These are phyloP conservation scores for Diorhabda carinulata DNA, from an alignment of 1,140 invertebrate genomes.

Conservation along the genomic window DNA sequence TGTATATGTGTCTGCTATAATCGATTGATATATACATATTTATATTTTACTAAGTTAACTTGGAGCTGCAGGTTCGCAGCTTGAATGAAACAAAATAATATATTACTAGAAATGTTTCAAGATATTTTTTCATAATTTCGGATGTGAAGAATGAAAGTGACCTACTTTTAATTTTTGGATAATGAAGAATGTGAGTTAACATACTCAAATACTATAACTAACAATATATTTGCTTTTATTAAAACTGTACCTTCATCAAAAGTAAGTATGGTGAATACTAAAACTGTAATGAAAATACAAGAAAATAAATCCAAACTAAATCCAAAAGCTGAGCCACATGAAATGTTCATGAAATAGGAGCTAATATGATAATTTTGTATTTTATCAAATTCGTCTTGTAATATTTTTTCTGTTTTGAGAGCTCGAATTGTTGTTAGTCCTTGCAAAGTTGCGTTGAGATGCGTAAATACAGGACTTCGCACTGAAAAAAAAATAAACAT, in stretches of 20 bases:
- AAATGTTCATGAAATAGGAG: slow-evolving; percentile 59
- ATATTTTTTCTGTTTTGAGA: slow-evolving; percentile 60
- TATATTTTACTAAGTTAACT: too few species aligned
- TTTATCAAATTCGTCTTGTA: slow-evolving; percentile 68
- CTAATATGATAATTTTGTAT: slow-evolving; percentile 61
- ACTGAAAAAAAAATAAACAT: slow-evolving; percentile 49
- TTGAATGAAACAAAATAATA: too few species aligned
- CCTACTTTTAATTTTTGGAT: not conserved
- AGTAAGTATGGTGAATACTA: slow-evolving; percentile 37
- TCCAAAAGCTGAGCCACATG: slow-evolving; percentile 28
- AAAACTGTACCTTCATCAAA: slow-evolving; percentile 24
- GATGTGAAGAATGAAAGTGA: not conserved
- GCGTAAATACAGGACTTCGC: slow-evolving; percentile 76
- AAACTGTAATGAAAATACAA: slow-evolving; percentile 26
- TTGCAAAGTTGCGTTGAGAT: slow-evolving; percentile 69
- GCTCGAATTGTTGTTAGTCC: slow-evolving; percentile 79
- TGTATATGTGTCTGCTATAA: too few species aligned
- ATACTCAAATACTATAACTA: not conserved
- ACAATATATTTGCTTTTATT: not conserved
- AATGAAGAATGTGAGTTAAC: not conserved
- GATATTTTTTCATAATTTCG: not conserved
- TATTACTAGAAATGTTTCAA: not conserved
- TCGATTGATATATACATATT: too few species aligned
- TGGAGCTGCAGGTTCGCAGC: too few species aligned
- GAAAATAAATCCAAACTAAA: slow-evolving; percentile 29